A percentile compares a stretch with the other conserved stretches of the same genome.
Evolutionary conservation across 2,888 invertebrate genomes (phyloP).

Genomic region (Cosmorhoe ocellata): DNA sequence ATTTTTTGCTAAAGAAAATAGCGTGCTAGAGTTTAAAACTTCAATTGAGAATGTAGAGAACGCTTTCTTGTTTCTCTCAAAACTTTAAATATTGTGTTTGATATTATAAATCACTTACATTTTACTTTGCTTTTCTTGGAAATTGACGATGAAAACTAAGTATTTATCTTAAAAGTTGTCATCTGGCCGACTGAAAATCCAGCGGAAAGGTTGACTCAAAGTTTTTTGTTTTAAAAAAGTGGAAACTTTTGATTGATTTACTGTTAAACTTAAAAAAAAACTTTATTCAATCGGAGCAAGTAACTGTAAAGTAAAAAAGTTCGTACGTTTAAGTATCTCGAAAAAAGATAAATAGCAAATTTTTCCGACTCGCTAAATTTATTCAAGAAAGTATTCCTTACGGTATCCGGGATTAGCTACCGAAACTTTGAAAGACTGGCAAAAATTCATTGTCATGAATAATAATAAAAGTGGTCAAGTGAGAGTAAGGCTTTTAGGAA

Average conservation of each 20-base stretch:
- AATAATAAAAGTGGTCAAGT: slow-evolving; percentile 48
- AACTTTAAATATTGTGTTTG: slow-evolving; percentile 13
- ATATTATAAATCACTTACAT: slow-evolving; percentile 1
- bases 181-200: no score
- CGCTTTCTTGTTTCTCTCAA: slow-evolving; percentile 15
- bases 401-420: slow-evolving; percentile 53
- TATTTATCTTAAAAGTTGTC: no score
- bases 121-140: no score
- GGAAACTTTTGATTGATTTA: background rate
- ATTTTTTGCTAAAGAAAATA: slow-evolving; percentile 20
- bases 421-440: slow-evolving; percentile 41
- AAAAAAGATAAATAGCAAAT: slow-evolving; percentile 44
- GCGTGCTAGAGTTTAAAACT: slow-evolving; percentile 16
- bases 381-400: slow-evolving; percentile 46
- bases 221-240: background rate
- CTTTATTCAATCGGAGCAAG: background rate
- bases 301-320: background rate
- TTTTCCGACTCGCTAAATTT: slow-evolving; percentile 42
- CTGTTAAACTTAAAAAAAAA: background rate
- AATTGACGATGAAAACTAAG: no score
- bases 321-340: slow-evolving; percentile 35
- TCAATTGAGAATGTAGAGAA: slow-evolving; percentile 17
- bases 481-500: slow-evolving; percentile 11
- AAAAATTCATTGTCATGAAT: slow-evolving; percentile 58
- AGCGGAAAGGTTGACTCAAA: no score